A percentile compares a stretch with the other conserved stretches of the same genome.
Evolutionary conservation across 2,113 vertebrate genomes (phyloP).

Genomic region (Psophia crepitans): DNA sequence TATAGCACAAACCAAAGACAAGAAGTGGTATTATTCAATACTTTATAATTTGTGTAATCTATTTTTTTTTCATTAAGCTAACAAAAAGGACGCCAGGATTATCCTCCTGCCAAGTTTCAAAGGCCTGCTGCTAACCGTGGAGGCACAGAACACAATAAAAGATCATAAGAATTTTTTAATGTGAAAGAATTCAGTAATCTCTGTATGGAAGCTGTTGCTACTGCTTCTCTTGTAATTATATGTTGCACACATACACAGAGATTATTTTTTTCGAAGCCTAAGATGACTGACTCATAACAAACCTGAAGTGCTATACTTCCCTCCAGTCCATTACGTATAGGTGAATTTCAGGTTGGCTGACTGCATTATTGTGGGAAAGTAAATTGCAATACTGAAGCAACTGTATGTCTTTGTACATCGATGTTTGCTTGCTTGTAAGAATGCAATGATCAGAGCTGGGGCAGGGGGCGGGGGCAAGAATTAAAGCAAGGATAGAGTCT

Average conservation of each 20-base stretch:
- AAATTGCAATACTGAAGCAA: background rate
- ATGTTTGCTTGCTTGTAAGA: background rate
- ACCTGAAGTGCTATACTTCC: background rate
- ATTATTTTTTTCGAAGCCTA: background rate
- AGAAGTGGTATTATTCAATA: background rate
- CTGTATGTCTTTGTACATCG: background rate
- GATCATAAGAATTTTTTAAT: background rate
- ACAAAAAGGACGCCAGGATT: background rate
- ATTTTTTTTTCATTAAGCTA: background rate
- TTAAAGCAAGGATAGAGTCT: background rate
- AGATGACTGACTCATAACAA: background rate
- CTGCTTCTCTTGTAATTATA: background rate
- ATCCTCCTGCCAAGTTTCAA: background rate
- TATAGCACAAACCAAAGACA: background rate
- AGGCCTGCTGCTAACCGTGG: background rate
- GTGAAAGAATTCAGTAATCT: background rate
- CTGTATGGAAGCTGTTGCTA: background rate
- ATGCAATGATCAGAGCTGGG: background rate
- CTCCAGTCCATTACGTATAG: background rate
- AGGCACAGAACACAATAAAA: background rate
- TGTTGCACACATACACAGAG: background rate
- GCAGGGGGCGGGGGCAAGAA: too few relatives aligned
- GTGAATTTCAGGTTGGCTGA: background rate
- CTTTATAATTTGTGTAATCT: background rate
- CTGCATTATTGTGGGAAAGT: background rate